Evolutionary conservation across 1,140 invertebrate species (phyloP).

Genomic region (Papilio polytes): DNA sequence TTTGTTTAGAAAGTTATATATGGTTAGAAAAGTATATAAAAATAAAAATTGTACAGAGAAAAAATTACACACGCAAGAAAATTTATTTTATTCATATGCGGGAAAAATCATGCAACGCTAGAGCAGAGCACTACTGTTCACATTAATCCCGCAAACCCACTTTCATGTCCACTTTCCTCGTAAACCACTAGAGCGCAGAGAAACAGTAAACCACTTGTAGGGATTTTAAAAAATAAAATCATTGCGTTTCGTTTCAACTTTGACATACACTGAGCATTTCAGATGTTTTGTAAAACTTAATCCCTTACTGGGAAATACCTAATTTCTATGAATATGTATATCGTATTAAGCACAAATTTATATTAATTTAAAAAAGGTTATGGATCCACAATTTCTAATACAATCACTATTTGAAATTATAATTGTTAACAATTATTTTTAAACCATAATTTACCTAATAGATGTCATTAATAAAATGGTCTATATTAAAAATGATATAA

Average conservation of each 20-base stretch:
- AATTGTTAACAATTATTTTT: not conserved
- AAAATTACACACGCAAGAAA: not conserved
- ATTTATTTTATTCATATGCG: constrained; percentile 15
- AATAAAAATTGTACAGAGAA: not conserved
- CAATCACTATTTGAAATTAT: too few relatives aligned
- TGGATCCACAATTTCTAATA: too few relatives aligned
- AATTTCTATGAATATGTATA: too few relatives aligned
- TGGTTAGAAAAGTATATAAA: not conserved
- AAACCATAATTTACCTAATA: not conserved
- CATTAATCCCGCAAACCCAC: constrained; percentile 10
- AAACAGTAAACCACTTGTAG: not conserved
- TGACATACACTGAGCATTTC: too few relatives aligned
- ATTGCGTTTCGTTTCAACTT: too few relatives aligned
- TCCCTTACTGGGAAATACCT: too few relatives aligned
- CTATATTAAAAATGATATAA: not conserved
- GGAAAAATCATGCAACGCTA: constrained; percentile 1
- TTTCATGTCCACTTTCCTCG: constrained; percentile 1
- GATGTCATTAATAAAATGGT: not conserved
- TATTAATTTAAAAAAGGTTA: too few relatives aligned
- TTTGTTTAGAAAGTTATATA: not conserved
- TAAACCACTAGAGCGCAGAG: not conserved
- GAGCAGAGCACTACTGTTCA: constrained; percentile 2
- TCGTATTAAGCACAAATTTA: too few relatives aligned
- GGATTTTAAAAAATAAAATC: not conserved
- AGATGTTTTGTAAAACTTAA: too few relatives aligned